phyloP scores from a whole-genome alignment of 1,140 invertebrate species.

The Glomeris maerens region DNA sequence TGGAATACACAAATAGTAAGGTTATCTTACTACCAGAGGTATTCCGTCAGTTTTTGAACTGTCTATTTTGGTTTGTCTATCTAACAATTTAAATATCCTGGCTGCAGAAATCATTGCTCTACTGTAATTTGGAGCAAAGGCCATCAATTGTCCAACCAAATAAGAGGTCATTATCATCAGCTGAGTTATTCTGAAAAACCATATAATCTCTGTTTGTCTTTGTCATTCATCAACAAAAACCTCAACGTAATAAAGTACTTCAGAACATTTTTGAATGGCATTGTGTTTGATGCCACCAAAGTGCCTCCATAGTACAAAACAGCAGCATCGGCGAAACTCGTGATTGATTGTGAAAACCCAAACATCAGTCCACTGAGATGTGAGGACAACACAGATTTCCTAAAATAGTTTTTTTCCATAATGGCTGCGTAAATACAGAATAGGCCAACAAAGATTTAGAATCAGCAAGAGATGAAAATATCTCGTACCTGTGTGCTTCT shows the following conservation, averaged over 20 bases:
- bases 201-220: too few relatives aligned
- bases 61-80: not conserved
- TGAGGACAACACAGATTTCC: too few relatives aligned
- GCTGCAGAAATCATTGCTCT: conserved; percentile 66
- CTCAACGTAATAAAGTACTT: too few relatives aligned
- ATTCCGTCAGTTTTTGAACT: conserved; percentile 22
- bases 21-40: conserved; percentile 17
- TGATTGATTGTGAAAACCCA: conserved; percentile 59
- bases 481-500: not conserved
- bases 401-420: too few relatives aligned
- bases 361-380: conserved; percentile 59
- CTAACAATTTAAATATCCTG: not conserved
- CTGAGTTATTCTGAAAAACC: conserved; percentile 63
- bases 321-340: conserved; percentile 63
- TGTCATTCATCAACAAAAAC: too few relatives aligned
- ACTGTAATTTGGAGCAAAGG: conserved; percentile 74
- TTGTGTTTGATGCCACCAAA: conserved; percentile 48
- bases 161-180: conserved; percentile 71
- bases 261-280: conserved; percentile 58
- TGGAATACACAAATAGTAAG: not conserved
- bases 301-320: conserved; percentile 66
- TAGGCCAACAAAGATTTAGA: too few relatives aligned
- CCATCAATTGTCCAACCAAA: conserved; percentile 68
- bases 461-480: too few relatives aligned
- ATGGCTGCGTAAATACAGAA: too few relatives aligned